Evolutionary conservation across 2,888 invertebrate genomes (phyloP).

Genomic region (Nephrocerus scutellatus): DNA sequence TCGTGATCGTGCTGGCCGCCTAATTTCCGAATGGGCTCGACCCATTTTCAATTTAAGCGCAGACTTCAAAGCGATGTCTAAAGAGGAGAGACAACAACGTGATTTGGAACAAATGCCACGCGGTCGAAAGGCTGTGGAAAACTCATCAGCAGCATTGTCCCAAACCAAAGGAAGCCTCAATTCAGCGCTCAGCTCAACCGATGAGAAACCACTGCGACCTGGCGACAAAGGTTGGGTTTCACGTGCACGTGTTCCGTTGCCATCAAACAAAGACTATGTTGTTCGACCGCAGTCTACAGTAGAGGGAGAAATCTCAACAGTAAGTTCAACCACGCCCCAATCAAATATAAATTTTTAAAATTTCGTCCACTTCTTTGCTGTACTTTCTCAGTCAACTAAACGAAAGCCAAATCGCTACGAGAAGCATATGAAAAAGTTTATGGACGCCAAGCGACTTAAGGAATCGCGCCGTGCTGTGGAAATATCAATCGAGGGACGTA

Average conservation of each 20-base stretch:
- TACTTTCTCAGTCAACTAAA: conserved; percentile 60
- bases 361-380: conserved; percentile 4
- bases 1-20: conserved; percentile 78
- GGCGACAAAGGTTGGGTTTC: conserved; percentile 95
- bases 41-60: conserved; percentile 95
- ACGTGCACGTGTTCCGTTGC: conserved; percentile 88
- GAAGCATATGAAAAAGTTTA: conserved; percentile 84
- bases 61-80: conserved; percentile 84
- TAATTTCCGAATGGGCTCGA: conserved; percentile 96
- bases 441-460: conserved; percentile 74
- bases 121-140: conserved; percentile 45
- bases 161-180: conserved; percentile 50
- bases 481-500: conserved; percentile 93
- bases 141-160: conserved; percentile 44
- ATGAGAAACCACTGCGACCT: conserved; percentile 68
- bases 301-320: conserved; percentile 78
- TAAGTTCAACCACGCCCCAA: conserved; percentile 43
- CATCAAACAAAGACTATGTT: conserved; percentile 95
- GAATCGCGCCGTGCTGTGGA: conserved; percentile 79
- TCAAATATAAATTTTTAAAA: background rate
- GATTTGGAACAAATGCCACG: conserved; percentile 78
- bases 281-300: conserved; percentile 86
- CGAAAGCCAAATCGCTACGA: conserved; percentile 86
- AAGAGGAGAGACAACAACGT: conserved; percentile 89
- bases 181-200: conserved; percentile 54